Evolutionary conservation across 2,888 invertebrate genomes (phyloP).

Genomic region (Habrosyne pyritoides): DNA sequence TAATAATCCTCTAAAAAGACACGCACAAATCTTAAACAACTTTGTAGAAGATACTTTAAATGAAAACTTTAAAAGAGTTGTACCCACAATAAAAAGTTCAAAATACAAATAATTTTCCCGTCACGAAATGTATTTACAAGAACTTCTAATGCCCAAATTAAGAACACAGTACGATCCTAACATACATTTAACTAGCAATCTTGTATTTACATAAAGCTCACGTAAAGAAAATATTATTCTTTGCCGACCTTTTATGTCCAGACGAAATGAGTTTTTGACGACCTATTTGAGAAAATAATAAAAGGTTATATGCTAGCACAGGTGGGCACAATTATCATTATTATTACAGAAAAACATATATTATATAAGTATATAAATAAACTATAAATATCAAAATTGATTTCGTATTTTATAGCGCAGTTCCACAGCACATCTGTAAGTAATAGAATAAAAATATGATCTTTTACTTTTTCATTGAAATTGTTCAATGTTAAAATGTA

Average conservation of each 20-base stretch:
- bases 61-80: no score
- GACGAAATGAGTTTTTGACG: slow-evolving; percentile 10
- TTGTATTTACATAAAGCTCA: slow-evolving; percentile 12
- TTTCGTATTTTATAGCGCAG: background rate
- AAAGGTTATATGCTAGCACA: slow-evolving; percentile 4
- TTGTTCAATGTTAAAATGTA: background rate
- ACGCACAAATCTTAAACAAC: no score
- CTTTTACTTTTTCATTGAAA: background rate
- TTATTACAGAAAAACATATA: background rate
- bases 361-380: background rate
- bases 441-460: slow-evolving; percentile 1
- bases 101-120: no score
- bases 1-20: no score
- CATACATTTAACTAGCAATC: slow-evolving; percentile 1
- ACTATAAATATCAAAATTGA: slow-evolving; percentile 1
- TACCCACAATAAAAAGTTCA: no score
- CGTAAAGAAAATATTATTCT: slow-evolving; percentile 11
- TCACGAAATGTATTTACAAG: no score
- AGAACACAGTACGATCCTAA: background rate
- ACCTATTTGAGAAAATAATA: slow-evolving; percentile 10
- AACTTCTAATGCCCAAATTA: background rate
- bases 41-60: no score
- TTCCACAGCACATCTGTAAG: background rate
- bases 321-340: slow-evolving; percentile 7
- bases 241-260: slow-evolving; percentile 11